phyloP scores from a whole-genome alignment of 2,113 vertebrate genomes.

The Myotis lucifugus region DNA sequence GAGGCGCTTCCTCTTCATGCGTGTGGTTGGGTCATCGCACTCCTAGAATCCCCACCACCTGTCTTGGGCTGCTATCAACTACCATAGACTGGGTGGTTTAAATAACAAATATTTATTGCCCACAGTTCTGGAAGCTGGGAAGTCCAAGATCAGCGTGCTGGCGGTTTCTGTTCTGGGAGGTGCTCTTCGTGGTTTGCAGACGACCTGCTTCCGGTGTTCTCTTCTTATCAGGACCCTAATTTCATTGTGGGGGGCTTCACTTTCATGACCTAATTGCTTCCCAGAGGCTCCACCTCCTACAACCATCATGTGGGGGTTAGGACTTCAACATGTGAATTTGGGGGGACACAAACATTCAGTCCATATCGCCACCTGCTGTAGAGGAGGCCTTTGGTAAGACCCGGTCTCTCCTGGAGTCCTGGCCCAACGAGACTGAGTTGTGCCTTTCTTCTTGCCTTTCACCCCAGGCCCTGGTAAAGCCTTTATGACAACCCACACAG shows the following conservation, averaged over 20 bases:
- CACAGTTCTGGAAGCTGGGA: background rate
- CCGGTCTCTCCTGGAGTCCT: background rate
- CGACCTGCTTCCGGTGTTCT: background rate
- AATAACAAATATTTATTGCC: background rate
- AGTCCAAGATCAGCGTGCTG: background rate
- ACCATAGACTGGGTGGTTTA: background rate
- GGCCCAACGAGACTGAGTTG: background rate
- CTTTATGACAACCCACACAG: background rate
- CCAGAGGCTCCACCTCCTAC: background rate
- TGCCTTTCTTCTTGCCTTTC: background rate
- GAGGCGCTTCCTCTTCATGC: background rate
- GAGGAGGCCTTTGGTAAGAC: background rate
- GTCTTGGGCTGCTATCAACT: background rate
- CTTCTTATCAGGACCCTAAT: background rate
- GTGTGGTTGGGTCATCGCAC: background rate
- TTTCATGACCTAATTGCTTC: background rate
- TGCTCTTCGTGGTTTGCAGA: background rate
- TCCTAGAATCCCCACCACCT: background rate
- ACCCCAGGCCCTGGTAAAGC: background rate
- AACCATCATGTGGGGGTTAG: background rate
- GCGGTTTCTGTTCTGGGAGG: background rate
- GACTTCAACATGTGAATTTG: background rate
- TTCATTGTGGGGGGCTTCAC: background rate
- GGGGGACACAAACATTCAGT: background rate
- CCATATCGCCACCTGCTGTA: background rate